A percentile compares a stretch with the other conserved stretches of the same genome.
These are phyloP conservation scores for Lepus townsendii DNA, from an alignment of 2,797 vertebrate species.

Conservation along the genomic window DNA sequence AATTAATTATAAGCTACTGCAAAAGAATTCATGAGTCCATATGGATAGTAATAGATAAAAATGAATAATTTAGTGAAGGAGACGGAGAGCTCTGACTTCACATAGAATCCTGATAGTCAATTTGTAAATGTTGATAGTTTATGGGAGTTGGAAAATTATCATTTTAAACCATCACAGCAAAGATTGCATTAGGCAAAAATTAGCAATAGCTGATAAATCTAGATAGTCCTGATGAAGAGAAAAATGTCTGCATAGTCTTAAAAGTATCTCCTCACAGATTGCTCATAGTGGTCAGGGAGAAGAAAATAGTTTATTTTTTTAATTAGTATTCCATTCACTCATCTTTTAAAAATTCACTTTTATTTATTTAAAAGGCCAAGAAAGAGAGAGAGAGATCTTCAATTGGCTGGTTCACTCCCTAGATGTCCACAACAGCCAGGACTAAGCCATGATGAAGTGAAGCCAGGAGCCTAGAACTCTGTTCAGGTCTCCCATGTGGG, in stretches of 20 bases:
- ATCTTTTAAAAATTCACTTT: no score
- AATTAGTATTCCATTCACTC: no score
- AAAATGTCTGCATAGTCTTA: not conserved
- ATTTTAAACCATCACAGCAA: constrained; percentile 14
- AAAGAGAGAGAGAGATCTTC: no score
- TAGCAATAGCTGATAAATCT: not conserved
- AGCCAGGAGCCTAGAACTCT: no score
- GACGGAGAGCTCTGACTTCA: not conserved
- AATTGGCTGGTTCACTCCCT: no score
- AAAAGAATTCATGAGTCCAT: not conserved
- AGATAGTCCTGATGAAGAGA: not conserved
- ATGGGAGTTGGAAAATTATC: not conserved
- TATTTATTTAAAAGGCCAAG: no score
- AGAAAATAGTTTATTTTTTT: not conserved
- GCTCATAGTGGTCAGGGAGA: not conserved
- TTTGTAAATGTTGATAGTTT: not conserved
- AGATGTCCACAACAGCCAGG: no score
- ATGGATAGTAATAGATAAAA: not conserved
- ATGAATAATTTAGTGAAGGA: not conserved
- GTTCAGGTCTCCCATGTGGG: no score
- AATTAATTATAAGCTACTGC: constrained; percentile 35
- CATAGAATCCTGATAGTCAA: not conserved
- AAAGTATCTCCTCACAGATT: not conserved
- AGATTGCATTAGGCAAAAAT: not conserved
- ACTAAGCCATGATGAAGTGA: no score